A percentile compares a stretch with the other conserved stretches of the same genome.
Evolutionary conservation across 2,888 invertebrate genomes (phyloP).

Genomic region (Metacarcinus magister): DNA sequence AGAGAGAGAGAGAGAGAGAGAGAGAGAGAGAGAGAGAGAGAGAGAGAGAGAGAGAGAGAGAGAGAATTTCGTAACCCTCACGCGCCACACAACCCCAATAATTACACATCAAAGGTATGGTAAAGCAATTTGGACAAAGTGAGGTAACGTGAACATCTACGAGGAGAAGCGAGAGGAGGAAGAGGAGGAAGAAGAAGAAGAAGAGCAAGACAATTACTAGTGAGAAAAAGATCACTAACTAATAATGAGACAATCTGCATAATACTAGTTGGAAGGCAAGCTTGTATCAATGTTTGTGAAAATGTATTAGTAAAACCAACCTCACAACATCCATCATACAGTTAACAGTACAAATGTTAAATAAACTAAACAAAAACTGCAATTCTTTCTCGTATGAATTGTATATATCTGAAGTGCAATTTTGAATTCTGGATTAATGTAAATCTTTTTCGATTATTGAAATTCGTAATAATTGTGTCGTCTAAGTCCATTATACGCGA

Average conservation of each 20-base stretch:
- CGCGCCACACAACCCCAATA: neutral
- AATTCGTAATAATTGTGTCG: neutral
- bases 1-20: constrained; percentile 26
- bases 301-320: too few relatives aligned
- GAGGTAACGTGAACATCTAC: neutral
- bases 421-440: neutral
- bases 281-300: too few relatives aligned
- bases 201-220: neutral
- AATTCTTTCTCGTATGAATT: neutral
- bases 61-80: neutral
- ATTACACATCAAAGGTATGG: constrained; percentile 41
- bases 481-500: neutral
- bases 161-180: neutral
- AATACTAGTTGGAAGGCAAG: neutral
- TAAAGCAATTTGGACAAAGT: constrained; percentile 26
- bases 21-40: constrained; percentile 27
- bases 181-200: neutral
- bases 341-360: too few relatives aligned
- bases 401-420: neutral
- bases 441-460: neutral
- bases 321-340: neutral
- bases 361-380: neutral
- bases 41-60: constrained; percentile 47
- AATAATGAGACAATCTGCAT: neutral
- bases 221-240: too few relatives aligned